Conservation (phyloP, 2,888 invertebrate genomes). For the Onthophagus sagittarius region DNA sequence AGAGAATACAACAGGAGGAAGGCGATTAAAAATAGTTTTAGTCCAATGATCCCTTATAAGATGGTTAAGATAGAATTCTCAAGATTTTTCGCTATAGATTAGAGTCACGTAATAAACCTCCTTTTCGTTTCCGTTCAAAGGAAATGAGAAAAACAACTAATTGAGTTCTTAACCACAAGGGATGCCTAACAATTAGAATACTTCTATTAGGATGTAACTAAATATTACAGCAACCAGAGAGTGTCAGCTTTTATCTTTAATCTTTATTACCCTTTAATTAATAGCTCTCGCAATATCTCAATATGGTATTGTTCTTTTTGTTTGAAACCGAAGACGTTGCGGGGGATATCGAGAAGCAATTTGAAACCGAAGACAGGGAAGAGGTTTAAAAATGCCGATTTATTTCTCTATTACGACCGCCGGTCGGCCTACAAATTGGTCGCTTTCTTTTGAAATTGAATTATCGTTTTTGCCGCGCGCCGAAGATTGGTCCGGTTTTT, state of each 20-base stretch:
- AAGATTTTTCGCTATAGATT: background rate
- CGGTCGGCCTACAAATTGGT: background rate
- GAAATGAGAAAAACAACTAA: background rate
- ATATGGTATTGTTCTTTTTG: too few relatives aligned
- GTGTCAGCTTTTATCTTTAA: background rate
- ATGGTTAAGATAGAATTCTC: background rate
- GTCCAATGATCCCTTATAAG: too few relatives aligned
- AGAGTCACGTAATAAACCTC: background rate
- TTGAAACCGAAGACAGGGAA: too few relatives aligned
- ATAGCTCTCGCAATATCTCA: background rate
- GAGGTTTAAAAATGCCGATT: background rate
- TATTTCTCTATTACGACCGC: background rate
- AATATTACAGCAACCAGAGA: background rate
- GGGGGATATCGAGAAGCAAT: too few relatives aligned
- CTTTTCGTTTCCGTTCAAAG: background rate
- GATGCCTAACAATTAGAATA: background rate
- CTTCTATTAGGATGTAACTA: background rate
- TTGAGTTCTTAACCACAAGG: background rate
- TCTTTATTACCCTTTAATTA: background rate
- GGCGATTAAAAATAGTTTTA: too few relatives aligned
- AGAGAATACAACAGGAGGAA: too few relatives aligned
- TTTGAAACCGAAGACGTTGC: too few relatives aligned
- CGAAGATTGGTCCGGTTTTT: background rate
- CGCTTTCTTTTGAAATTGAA: constrained; percentile 8
- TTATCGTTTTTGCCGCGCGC: constrained; percentile 1